Base-by-base conservation (phyloP, 2,888 invertebrate species). In the Erpobdella octoculata region DNA sequence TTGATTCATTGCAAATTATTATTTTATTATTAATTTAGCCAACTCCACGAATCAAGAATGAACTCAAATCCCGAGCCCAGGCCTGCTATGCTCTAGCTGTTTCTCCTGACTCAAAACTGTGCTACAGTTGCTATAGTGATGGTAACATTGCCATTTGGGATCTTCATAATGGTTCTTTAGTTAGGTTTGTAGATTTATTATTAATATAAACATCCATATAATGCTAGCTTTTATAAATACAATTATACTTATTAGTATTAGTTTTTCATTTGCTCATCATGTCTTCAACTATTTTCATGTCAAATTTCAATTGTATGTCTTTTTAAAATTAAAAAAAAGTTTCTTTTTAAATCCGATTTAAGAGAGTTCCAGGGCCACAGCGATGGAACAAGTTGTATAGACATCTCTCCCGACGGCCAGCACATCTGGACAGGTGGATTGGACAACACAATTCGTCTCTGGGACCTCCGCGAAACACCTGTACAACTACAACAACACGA, bases 81-180 rank as follows among this genome's bases (percentile, higher is more conserved):
- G 95, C 95, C 0, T 96, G 95, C 84, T 96, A 96, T 82, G 95
- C 95, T n/a, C 87, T 96, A 18, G 94, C 94, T 71, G 93, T 96
- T 78, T 92, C 92, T 79, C 93, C 93, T 0, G 95, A 96, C 83
- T 92, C 92, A 48, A 94, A 94, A 86, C 91, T 93, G 74, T 94
- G 95, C 87, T 96, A 94, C 86, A 93, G 93, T 81, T 96, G 95
- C 85, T 95, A 95, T 85, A 93, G 93, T 67, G 95, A 96, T 84
- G 95, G 95, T 61, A 93, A 94, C 85, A 93, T 95, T 77, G 93
- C 93, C n/a, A 93, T 95, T 25, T 94, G 94, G 94, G 94, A 95
- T 85, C 86, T 95, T 2, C 93, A 93, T 84, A 93, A 92, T 83
- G 92, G 93, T 84, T 89, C 90, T 18, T 85, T 93, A 78, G 92